Evolutionary conservation across 92 coral and sea anemone species (phyloP).

Genomic region (Phenganax subtilis): DNA sequence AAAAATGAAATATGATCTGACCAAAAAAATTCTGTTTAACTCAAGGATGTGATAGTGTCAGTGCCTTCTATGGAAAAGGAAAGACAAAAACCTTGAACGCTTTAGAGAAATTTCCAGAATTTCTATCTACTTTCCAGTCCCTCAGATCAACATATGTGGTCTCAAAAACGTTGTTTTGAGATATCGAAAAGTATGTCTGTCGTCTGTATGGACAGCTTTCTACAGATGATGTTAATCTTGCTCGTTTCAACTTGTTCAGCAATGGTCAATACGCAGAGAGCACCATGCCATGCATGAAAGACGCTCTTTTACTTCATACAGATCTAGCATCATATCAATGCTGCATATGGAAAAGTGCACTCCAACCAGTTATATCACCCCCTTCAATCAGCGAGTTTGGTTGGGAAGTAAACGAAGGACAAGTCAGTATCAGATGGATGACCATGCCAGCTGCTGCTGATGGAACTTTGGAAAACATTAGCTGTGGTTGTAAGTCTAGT

Average conservation of each 20-base stretch:
- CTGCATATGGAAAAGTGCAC: neutral
- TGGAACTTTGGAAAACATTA: neutral
- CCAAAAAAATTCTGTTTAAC: neutral
- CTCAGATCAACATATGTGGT: neutral
- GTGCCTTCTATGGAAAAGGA: conserved; percentile 5
- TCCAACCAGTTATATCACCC: neutral
- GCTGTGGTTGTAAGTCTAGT: neutral
- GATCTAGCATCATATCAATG: neutral
- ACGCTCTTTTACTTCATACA: neutral
- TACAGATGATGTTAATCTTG: neutral
- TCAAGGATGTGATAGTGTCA: neutral
- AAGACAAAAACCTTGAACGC: neutral
- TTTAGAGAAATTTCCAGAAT: neutral
- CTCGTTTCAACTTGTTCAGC: neutral
- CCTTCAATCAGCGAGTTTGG: neutral
- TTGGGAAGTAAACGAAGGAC: neutral
- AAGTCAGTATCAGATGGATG: neutral
- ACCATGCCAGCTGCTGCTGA: neutral
- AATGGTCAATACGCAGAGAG: neutral
- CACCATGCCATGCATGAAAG: neutral
- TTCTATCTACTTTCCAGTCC: neutral
- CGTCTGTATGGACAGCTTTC: neutral
- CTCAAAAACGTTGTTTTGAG: neutral
- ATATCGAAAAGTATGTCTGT: conserved; percentile 5
- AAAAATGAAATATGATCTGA: neutral